Percentiles rank a stretch among this genome's conserved stretches.
Evolutionary conservation across 2,113 vertebrate species (phyloP).

Genomic region (Grammomys surdaster): DNA sequence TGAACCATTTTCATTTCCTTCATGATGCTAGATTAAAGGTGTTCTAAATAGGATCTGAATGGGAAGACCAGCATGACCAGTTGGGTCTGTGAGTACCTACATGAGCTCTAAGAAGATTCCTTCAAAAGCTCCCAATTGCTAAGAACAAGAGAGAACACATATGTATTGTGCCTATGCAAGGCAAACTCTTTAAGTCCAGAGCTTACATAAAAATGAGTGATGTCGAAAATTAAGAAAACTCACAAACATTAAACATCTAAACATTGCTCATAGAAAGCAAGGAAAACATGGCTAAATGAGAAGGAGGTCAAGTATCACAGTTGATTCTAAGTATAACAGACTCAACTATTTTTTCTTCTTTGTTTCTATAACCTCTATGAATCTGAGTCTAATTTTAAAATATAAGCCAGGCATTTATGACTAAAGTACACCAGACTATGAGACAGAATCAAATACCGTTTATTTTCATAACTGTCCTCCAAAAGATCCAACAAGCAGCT

Average conservation of each 20-base stretch:
- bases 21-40: fast-evolving
- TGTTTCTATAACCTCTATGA: not conserved
- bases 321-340: not conserved
- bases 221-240: not conserved
- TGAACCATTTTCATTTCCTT: not conserved
- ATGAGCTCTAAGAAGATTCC: not conserved
- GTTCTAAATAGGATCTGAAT: not conserved
- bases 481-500: no score
- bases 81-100: not conserved
- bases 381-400: not conserved
- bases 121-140: not conserved
- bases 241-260: not conserved
- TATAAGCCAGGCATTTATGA: not conserved
- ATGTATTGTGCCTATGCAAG: not conserved
- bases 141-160: not conserved
- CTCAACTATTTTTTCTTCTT: not conserved
- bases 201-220: not conserved
- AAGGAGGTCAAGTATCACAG: not conserved
- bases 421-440: not conserved
- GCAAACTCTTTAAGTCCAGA: not conserved
- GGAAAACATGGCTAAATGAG: not conserved
- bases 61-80: not conserved
- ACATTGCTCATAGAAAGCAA: not conserved
- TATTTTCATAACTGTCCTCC: not conserved
- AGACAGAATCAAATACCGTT: not conserved